phyloP scores from a whole-genome alignment of 2,797 vertebrate genomes.

The Rhinoraja longicauda region DNA sequence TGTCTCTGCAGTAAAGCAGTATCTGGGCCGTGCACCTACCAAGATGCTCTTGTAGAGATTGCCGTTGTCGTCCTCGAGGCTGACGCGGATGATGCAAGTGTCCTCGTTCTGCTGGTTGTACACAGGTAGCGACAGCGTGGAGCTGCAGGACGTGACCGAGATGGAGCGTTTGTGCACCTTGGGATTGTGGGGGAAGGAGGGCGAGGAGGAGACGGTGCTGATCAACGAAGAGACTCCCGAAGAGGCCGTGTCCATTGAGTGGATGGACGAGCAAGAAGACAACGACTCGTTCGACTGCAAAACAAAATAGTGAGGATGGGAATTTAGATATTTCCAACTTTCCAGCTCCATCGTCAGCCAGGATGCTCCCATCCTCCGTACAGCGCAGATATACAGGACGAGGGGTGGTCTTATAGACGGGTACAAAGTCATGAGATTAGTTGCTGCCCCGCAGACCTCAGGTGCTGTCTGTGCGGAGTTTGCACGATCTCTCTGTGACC shows the following conservation, averaged over 20 bases:
- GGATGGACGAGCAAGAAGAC: conserved; percentile 67
- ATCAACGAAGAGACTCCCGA: conserved; percentile 52
- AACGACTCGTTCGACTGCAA: conserved; percentile 72
- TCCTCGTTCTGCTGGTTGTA: conserved; percentile 84
- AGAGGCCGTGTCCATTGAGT: conserved; percentile 72
- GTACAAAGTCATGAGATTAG: too few species aligned
- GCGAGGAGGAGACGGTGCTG: conserved; percentile 49
- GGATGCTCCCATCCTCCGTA: too few species aligned
- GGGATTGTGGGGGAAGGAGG: conserved; percentile 49
- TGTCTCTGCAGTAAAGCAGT: too few species aligned
- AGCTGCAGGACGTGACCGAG: conserved; percentile 59
- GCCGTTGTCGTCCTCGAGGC: conserved; percentile 71
- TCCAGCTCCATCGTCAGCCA: too few species aligned
- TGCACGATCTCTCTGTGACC: too few species aligned
- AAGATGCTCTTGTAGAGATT: conserved; percentile 94
- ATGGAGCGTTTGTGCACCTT: conserved; percentile 64
- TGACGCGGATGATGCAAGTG: conserved; percentile 79
- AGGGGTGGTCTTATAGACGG: too few species aligned
- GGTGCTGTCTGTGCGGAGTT: too few species aligned
- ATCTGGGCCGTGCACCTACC: conserved; percentile 55
- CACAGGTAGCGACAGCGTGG: conserved; percentile 55
- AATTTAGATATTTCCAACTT: too few species aligned
- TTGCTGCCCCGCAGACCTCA: too few species aligned
- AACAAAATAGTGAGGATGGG: not conserved
- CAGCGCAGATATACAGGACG: too few species aligned